Base-by-base conservation (phyloP, 2,888 invertebrate species). In the Apamea monoglypha region DNA sequence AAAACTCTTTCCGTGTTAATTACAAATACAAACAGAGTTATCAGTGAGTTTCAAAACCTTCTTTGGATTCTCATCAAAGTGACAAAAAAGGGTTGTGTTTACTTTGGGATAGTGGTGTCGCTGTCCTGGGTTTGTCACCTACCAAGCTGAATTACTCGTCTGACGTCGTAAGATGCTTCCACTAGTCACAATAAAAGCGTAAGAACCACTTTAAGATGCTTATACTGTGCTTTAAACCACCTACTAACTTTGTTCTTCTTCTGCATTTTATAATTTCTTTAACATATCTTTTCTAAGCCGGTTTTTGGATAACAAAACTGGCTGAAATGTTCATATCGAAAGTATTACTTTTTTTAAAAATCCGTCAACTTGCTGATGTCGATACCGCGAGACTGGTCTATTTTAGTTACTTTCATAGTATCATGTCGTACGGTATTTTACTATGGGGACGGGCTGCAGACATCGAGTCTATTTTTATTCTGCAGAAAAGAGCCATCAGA, bases 61-160 rank as follows among this genome's bases (percentile, higher is more conserved):
- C 82, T 78, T 89, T 81, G 59, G 79, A 74, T 68, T 82, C 79
- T 66, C 83, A 81, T 74, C 72, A 74, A 61, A 71, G 75, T 74
- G 72, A 91, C 87, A 90, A 91, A 92, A 92, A 92, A 91, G 86
- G 90, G 88, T 88, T 86, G 75, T 91, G 90, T 92, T 92, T 90
- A 88, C 86, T 87, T 89, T 89, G 77, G 81, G 85, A 90, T 86
- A 84, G 75, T 53, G 64, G 59, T 81, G 82, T 76, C 69, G 66
- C 68, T 63, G 21, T 78, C 66, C 63, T 72, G 40, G 40, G 2
- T 50, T 36, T 71, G 50, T 71, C 73, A 76, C 29, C 40, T 36
- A 59, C 36, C n/a, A 71, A 70, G 70, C 40, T 18, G 53, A 73
- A 70, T 74, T 63, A 76, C 64, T 59, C 61, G 18, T 7, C 12